Evolutionary conservation across 2,888 invertebrate genomes (phyloP).

Genomic region (Aradus depressus): DNA sequence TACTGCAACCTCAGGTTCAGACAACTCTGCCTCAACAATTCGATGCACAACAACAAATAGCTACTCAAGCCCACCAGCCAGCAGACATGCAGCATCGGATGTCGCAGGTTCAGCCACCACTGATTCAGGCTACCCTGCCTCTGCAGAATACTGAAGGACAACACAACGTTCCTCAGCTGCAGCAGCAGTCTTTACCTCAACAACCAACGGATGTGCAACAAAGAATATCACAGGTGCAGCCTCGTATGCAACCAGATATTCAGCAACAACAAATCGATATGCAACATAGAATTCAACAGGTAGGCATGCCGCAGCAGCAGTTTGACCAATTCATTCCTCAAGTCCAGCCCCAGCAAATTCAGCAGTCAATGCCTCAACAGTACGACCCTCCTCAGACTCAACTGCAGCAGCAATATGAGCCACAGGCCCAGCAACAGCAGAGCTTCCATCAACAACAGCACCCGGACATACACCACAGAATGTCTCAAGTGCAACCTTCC

Average conservation of each 20-base stretch:
- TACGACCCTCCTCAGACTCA: slow-evolving; percentile 30
- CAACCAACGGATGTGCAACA: slow-evolving; percentile 7
- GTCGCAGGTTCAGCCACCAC: slow-evolving; percentile 13
- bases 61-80: neutral
- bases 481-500: slow-evolving; percentile 17
- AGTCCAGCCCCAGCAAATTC: slow-evolving; percentile 16
- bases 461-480: slow-evolving; percentile 23
- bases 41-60: neutral
- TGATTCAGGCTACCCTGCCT: neutral
- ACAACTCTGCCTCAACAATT: neutral
- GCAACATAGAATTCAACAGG: slow-evolving; percentile 11
- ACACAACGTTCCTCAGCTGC: too few species aligned
- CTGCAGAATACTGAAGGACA: neutral
- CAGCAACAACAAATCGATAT: neutral
- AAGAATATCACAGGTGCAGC: slow-evolving; percentile 12
- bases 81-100: slow-evolving; percentile 10
- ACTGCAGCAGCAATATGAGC: slow-evolving; percentile 32
- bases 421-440: slow-evolving; percentile 35
- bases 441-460: slow-evolving; percentile 35
- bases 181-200: neutral
- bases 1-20: neutral
- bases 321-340: slow-evolving; percentile 28
- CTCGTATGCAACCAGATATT: neutral
- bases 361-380: slow-evolving; percentile 22
- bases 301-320: slow-evolving; percentile 1